Base-by-base conservation (phyloP, 2,888 invertebrate species). In the Monoplex corrugatus region DNA sequence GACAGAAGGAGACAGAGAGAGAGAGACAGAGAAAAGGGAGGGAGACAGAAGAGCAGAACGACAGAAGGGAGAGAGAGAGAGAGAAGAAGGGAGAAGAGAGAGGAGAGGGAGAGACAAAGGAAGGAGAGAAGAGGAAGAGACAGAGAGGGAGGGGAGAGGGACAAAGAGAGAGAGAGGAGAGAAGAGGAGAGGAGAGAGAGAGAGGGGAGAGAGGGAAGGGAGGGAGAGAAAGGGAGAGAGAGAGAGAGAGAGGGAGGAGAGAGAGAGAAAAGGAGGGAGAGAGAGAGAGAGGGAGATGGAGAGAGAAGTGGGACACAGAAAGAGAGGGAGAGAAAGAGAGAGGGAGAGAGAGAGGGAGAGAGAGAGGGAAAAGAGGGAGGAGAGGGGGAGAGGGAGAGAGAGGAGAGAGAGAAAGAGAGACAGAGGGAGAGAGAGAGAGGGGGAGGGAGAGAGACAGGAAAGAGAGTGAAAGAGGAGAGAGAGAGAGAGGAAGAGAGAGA, bases 401-500 rank as follows among this genome's bases (percentile, higher is more conserved):
- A 68, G 28, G 75, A 75, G 1, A 75, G 75, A 75, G 13, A 75
- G 75, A 75, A 10, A 75, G 75, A 32, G 35, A 75, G 75, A 75
- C 35, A 75, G n/a, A n/a, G 50, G 19, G 50, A 50, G 50, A 50
- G 50, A 50, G 13, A 50, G 50, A 50, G n/a, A n/a, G n/a, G n/a
- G n/a, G 16, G 50, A 10, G 50, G 50, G 23, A 3, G 50, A 23
- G 23, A 23, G 50, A 50, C 16, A 23, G 23, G 32, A 23, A n/a
- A 23, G 68, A 68, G 32, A 23, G 28, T 0, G 68, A 68, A 68
- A n/a, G n/a, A n/a, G n/a, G 68, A 8, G 68, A 23, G 28, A 23
- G 32, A 68, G 68, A n/a, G n/a, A n/a, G n/a, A n/a, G n/a, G 68
- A 68, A n/a, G n/a, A n/a, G 68, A 68, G 68, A 68, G 68, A 68